These are phyloP conservation scores for Scomberomorus guttatus DNA, from an alignment of 2,797 vertebrate genomes.

Conservation along the genomic window DNA sequence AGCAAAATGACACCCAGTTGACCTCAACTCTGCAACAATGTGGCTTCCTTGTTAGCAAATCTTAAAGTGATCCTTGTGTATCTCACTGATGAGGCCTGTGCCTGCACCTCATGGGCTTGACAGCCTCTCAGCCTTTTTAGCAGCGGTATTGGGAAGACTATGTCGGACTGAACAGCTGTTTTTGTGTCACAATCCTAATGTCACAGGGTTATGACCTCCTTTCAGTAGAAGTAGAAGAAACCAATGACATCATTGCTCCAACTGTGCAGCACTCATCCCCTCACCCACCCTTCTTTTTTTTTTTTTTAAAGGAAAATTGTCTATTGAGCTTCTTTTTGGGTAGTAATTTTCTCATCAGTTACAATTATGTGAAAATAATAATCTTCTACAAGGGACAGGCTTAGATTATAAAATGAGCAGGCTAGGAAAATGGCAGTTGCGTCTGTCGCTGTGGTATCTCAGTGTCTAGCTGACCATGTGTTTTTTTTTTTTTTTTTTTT, in stretches of 20 bases:
- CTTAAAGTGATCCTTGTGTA: constrained; percentile 49
- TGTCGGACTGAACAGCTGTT: constrained; percentile 78
- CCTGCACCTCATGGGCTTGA: constrained; percentile 37
- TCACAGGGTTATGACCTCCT: constrained; percentile 73
- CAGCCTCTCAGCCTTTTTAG: constrained; percentile 64
- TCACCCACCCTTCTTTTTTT: constrained; percentile 40
- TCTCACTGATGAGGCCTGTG: constrained; percentile 50
- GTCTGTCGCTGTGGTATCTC: constrained; percentile 31
- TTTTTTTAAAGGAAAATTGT: constrained; percentile 41
- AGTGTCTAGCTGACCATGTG: constrained; percentile 11
- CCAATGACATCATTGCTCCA: constrained; percentile 79
- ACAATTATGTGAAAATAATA: constrained; percentile 53
- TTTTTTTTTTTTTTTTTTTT: constrained; percentile 33
- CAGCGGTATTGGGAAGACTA: constrained; percentile 52
- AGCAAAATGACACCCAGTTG: constrained; percentile 65
- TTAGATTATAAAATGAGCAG: constrained; percentile 31
- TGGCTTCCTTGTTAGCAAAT: constrained; percentile 56
- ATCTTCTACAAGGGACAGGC: constrained; percentile 17
- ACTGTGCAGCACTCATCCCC: constrained; percentile 44
- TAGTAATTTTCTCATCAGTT: constrained; percentile 46
- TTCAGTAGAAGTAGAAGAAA: constrained; percentile 68
- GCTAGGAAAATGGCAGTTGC: constrained; percentile 10
- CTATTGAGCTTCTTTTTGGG: constrained; percentile 34
- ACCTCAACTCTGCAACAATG: constrained; percentile 53
- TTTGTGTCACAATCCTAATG: constrained; percentile 71